Conservation (phyloP, 2,113 vertebrate genomes). For the Ariopsis seemanni region DNA sequence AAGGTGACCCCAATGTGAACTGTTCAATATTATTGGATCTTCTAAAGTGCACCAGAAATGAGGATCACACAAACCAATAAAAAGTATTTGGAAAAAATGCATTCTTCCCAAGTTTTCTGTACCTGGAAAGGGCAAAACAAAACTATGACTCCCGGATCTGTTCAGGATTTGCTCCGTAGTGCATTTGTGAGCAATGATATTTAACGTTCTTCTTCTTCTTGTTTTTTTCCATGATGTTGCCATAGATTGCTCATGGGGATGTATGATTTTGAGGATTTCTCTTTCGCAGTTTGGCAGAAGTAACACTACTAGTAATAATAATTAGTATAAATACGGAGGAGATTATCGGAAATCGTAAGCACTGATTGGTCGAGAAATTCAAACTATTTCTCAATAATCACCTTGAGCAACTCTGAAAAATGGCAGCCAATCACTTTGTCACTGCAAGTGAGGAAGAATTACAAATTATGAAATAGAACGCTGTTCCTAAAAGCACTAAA, state of each 20-base stretch:
- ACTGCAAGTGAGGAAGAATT: too few relatives aligned
- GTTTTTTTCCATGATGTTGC: neutral
- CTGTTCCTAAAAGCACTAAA: too few relatives aligned
- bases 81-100: neutral
- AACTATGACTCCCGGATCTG: neutral
- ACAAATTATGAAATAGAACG: too few relatives aligned
- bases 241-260: neutral
- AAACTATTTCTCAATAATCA: too few relatives aligned
- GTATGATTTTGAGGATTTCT: neutral
- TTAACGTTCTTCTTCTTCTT: neutral
- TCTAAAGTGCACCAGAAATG: neutral
- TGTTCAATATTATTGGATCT: slow-evolving; percentile 7
- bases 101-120: neutral
- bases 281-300: neutral
- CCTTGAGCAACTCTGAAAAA: too few relatives aligned
- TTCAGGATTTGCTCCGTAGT: neutral
- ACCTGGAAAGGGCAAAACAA: neutral
- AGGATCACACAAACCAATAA: neutral
- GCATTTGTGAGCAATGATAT: neutral
- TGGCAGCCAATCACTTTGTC: too few relatives aligned
- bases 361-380: too few relatives aligned
- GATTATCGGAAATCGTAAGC: too few relatives aligned
- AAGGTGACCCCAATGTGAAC: slow-evolving; percentile 22
- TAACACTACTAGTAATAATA: neutral
- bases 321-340: too few relatives aligned